These are phyloP conservation scores for Notechis scutatus DNA, from an alignment of 2,113 vertebrate species.

Conservation along the genomic window DNA sequence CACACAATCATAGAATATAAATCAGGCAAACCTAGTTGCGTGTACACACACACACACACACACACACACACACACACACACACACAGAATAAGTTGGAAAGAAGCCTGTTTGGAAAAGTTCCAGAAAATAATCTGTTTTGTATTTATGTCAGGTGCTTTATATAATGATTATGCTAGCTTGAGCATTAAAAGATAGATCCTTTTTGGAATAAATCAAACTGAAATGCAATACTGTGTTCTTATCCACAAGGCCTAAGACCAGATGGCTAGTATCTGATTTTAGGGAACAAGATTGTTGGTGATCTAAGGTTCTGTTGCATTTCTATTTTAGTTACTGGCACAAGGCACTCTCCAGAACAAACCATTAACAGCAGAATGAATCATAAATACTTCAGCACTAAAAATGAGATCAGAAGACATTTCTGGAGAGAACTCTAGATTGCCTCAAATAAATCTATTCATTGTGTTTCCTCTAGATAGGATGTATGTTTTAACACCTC, in stretches of 20 bases:
- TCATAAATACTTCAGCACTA: constrained; percentile 2
- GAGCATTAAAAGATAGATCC: background rate
- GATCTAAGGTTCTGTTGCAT: background rate
- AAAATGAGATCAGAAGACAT: background rate
- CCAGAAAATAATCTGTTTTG: background rate
- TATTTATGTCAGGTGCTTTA: background rate
- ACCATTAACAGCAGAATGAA: background rate
- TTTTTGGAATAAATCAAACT: background rate
- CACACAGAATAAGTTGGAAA: background rate
- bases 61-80: background rate
- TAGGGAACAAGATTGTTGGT: background rate
- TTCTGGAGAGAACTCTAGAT: background rate
- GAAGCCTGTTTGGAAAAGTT: background rate
- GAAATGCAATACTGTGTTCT: background rate
- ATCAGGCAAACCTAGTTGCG: background rate
- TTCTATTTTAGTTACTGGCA: constrained; percentile 1
- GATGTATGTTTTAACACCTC: background rate
- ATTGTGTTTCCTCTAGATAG: background rate
- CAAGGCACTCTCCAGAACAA: background rate
- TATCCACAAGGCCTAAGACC: background rate
- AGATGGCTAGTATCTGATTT: background rate
- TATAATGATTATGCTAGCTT: background rate
- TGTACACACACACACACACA: background rate
- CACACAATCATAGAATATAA: background rate
- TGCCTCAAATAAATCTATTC: background rate